Percentiles rank a stretch among this genome's conserved stretches.
Evolutionary conservation across 2,797 vertebrate species (phyloP).

Genomic region (Champsocephalus esox): DNA sequence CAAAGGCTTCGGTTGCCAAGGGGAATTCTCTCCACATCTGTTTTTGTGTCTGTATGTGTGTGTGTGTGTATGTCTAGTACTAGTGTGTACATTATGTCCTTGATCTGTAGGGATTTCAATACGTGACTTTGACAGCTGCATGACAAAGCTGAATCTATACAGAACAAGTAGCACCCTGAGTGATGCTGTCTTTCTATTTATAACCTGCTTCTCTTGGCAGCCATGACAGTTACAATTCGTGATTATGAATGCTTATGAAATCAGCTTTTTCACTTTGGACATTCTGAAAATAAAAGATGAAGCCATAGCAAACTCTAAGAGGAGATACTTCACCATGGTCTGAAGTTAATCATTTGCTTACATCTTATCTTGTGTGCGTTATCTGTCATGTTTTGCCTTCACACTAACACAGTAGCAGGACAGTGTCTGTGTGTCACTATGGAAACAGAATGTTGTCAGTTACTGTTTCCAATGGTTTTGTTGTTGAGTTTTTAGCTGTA

Average conservation of each 20-base stretch:
- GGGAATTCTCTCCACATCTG: slow-evolving; percentile 83
- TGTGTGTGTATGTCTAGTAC: slow-evolving; percentile 43
- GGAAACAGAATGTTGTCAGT: too few relatives aligned
- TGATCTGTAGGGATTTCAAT: slow-evolving; percentile 43
- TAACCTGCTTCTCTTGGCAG: slow-evolving; percentile 54
- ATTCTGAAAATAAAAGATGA: slow-evolving; percentile 25
- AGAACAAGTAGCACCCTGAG: slow-evolving; percentile 38
- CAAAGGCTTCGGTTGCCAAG: slow-evolving; percentile 79
- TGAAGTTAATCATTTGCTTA: too few relatives aligned
- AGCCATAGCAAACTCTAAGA: too few relatives aligned
- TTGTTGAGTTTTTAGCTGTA: too few relatives aligned
- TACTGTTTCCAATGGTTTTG: too few relatives aligned
- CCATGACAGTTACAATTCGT: slow-evolving; percentile 33
- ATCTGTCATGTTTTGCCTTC: too few relatives aligned
- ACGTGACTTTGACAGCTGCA: slow-evolving; percentile 47
- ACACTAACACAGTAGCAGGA: too few relatives aligned
- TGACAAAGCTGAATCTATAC: slow-evolving; percentile 41
- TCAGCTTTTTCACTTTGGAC: slow-evolving; percentile 26
- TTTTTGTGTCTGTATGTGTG: slow-evolving; percentile 54
- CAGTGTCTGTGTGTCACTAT: too few relatives aligned
- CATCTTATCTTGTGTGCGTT: too few relatives aligned
- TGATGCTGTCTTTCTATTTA: slow-evolving; percentile 62
- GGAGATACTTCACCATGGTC: too few relatives aligned
- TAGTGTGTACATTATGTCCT: slow-evolving; percentile 54
- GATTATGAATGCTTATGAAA: slow-evolving; percentile 42